phyloP scores from a whole-genome alignment of 2,797 vertebrate genomes.

The Trematomus bernacchii region DNA sequence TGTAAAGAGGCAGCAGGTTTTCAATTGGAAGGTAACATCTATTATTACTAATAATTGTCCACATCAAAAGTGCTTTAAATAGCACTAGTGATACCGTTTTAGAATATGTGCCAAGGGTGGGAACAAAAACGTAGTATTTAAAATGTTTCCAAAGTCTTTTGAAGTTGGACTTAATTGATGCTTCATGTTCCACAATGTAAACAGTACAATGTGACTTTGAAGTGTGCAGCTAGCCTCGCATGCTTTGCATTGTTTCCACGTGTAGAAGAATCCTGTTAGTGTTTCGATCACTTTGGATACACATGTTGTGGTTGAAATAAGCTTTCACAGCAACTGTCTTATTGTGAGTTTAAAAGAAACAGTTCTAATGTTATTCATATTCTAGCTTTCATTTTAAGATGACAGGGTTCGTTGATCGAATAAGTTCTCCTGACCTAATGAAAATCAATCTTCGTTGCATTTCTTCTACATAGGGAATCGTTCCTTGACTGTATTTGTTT shows the following conservation, averaged over 20 bases:
- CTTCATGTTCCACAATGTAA: not conserved
- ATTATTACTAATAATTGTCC: not conserved
- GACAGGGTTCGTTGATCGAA: not conserved
- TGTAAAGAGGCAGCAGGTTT: not conserved
- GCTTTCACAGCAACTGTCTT: no score
- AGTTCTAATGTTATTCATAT: no score
- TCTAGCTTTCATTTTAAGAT: no score
- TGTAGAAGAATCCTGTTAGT: not conserved
- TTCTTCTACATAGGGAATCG: not conserved
- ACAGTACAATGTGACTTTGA: not conserved
- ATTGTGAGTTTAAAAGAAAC: no score
- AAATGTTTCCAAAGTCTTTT: conserved; percentile 14
- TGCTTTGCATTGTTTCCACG: not conserved
- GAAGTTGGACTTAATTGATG: conserved; percentile 5
- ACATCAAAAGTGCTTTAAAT: conserved; percentile 25
- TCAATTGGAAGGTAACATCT: not conserved
- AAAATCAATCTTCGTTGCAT: not conserved
- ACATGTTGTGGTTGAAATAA: no score
- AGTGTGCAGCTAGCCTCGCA: not conserved
- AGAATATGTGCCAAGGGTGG: conserved; percentile 6
- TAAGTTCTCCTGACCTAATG: not conserved
- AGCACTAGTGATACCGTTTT: conserved; percentile 20
- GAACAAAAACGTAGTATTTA: conserved; percentile 7
- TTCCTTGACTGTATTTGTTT: not conserved
- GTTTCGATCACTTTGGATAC: not conserved